Percentiles rank a stretch among this genome's conserved stretches.
Conservation (phyloP, 2,113 vertebrate genomes). For the Piaya cayana region DNA sequence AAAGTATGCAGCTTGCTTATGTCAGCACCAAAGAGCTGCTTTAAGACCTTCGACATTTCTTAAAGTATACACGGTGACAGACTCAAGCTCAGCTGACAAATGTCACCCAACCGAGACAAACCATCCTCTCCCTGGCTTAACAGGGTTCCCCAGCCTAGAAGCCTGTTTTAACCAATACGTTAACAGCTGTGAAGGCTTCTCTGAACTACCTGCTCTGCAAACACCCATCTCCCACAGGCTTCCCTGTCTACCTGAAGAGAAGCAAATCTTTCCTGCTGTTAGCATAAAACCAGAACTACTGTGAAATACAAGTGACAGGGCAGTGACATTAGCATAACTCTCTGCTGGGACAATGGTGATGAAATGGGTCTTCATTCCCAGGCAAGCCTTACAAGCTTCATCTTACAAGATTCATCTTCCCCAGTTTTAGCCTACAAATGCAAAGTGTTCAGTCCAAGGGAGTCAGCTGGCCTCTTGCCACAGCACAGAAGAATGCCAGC, state of each 20-base stretch:
- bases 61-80: neutral
- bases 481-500: neutral
- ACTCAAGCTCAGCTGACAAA: neutral
- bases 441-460: neutral
- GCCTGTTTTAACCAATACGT: neutral
- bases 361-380: neutral
- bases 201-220: neutral
- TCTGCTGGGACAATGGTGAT: neutral
- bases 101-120: neutral
- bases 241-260: neutral
- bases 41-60: constrained; percentile 1
- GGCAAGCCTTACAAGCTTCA: neutral
- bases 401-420: neutral
- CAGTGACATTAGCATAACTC: neutral
- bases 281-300: neutral
- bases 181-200: neutral
- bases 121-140: neutral
- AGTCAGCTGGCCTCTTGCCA: neutral
- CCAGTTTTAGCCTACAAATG: neutral
- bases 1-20: neutral
- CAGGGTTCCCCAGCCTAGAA: neutral
- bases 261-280: neutral
- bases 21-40: neutral
- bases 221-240: neutral
- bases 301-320: neutral